Evolutionary conservation across 2,888 invertebrate genomes (phyloP), one percentile per base, ranked within the genome.

Genomic region (Lampropteryx suffumata): DNA sequence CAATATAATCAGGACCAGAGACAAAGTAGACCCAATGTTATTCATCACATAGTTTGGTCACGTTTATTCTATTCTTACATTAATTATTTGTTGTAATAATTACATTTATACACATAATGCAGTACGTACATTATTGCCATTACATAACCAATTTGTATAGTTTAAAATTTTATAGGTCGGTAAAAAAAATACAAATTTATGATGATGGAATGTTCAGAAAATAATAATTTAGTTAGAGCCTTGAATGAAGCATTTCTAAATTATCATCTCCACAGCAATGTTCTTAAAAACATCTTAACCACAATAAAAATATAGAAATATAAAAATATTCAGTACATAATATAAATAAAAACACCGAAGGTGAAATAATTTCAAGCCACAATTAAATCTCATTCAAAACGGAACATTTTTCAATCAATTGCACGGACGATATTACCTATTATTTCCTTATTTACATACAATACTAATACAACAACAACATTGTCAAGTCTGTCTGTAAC

Each of bases 381-480:
- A 58, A 51, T 60, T 55, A 42, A 61, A 57, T 26, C 7, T 40
- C 39, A 55, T 57, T 60, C 44, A 57, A 55, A 44, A 52, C 27
- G 26, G 35, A 47, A 35, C 48, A 45, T 47, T 46, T 45, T 40
- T 14, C 45, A 39, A 55, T 47, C 45, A 30, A 47, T 50, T 48
- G 37, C 51, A 56, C 50, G 39, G 40, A 47, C 36, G 40, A 34
- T 41, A 43, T 48, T 48, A 54, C 40, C 43, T 53, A 40, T 51
- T 42, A 50, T 45, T 48, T 52, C 36, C 55, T 58, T 61, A 61
- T 61, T 57, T 61, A 61, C 57, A 61, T 52, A 61, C 44, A 49
- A 46, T 50, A 53, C 50, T 49, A 53, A 44, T 57, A 60, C 57
- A 57, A 57, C 53, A 37, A 35, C 52, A 33, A 50, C 50, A 28